Percentiles rank a stretch among this genome's conserved stretches.
phyloP scores from a whole-genome alignment of 2,113 vertebrate genomes.

The Hippocampus comes region DNA sequence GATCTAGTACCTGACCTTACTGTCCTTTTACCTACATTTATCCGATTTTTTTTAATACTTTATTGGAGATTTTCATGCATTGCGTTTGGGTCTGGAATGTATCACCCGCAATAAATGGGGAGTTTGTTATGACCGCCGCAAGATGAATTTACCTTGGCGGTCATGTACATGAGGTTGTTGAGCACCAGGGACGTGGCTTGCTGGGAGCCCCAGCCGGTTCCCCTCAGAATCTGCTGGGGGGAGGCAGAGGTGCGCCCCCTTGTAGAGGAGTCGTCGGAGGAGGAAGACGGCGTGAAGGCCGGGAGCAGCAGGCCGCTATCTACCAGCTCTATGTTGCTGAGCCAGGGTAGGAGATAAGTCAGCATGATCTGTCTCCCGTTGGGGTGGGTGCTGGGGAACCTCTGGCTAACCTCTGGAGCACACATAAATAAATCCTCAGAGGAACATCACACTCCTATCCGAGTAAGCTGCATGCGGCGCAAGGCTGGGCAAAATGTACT shows the following conservation, averaged over 20 bases:
- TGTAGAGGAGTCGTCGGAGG: slow-evolving; percentile 79
- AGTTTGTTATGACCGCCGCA: background rate
- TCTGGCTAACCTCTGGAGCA: slow-evolving; percentile 87
- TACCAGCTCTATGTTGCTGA: slow-evolving; percentile 91
- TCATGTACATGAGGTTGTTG: slow-evolving; percentile 99
- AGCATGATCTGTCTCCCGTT: slow-evolving; percentile 97
- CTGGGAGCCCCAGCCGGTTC: slow-evolving; percentile 92
- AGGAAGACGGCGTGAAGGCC: slow-evolving; percentile 79
- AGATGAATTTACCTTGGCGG: slow-evolving; percentile 83
- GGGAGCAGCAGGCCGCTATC: slow-evolving; percentile 87
- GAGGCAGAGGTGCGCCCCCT: slow-evolving; percentile 64
- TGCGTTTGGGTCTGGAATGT: background rate
- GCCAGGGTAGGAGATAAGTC: slow-evolving; percentile 93
- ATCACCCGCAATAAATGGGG: background rate
- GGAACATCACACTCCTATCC: slow-evolving; percentile 7
- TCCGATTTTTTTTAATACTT: background rate
- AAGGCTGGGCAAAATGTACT: background rate
- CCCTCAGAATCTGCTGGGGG: slow-evolving; percentile 75
- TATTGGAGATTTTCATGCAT: background rate
- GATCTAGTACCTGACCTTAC: too few relatives aligned
- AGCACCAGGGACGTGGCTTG: slow-evolving; percentile 92
- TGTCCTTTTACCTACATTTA: too few relatives aligned
- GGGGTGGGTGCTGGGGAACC: slow-evolving; percentile 91
- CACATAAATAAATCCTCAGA: slow-evolving; percentile 22
- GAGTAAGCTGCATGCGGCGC: background rate